phyloP scores from a whole-genome alignment of 2,888 invertebrate species.

The Plagodis dolabraria region DNA sequence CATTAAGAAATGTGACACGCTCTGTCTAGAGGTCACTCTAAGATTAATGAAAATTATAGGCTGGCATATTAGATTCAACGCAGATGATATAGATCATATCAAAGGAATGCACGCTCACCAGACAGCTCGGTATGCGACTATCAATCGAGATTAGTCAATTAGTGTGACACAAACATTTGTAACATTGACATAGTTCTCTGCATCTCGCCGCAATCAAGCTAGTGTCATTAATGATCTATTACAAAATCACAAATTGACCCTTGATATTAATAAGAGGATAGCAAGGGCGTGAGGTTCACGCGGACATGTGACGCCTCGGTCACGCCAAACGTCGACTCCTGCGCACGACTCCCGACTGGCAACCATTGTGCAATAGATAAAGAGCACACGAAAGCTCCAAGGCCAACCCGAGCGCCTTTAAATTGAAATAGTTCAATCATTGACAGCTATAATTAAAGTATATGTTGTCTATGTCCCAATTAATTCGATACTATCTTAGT shows the following conservation, averaged over 20 bases:
- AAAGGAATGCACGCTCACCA: conserved; percentile 25
- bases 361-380: conserved; percentile 58
- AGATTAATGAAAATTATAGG: conserved; percentile 9
- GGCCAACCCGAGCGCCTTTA: conserved; percentile 42
- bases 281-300: conserved; percentile 73
- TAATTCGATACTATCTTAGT: conserved; percentile 62
- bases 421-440: conserved; percentile 45
- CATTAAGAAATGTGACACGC: conserved; percentile 12
- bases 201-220: conserved; percentile 18
- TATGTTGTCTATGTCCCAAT: conserved; percentile 67
- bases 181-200: conserved; percentile 36
- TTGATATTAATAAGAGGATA: conserved; percentile 26
- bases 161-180: conserved; percentile 34
- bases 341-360: conserved; percentile 54
- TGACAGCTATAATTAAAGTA: conserved; percentile 61
- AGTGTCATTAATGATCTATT: conserved; percentile 25
- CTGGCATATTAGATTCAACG: conserved; percentile 10
- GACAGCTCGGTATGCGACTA: conserved; percentile 27
- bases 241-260: conserved; percentile 30
- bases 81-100: conserved; percentile 30
- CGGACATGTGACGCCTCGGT: conserved; percentile 61
- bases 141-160: conserved; percentile 32
- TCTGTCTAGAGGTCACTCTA: conserved; percentile 4
- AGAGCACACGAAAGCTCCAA: conserved; percentile 51
- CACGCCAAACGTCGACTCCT: conserved; percentile 62